Evolutionary conservation across 2,797 vertebrate species (phyloP).

Genomic region (Kryptopterus vitreolus): DNA sequence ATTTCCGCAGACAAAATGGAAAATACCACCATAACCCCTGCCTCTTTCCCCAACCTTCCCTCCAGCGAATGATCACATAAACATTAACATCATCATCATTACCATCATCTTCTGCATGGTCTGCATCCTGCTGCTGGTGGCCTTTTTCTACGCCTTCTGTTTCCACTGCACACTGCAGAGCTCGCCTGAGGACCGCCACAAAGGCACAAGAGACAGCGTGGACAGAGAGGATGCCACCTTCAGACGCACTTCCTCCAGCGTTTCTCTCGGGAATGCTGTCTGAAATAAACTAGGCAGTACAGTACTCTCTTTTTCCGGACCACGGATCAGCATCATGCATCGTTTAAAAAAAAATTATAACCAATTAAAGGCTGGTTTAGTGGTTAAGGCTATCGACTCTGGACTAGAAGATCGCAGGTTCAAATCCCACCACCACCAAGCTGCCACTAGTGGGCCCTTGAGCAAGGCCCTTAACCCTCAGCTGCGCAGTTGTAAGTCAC

Average conservation of each 20-base stretch:
- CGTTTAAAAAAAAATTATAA: not conserved
- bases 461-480: no score
- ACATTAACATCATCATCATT: slow-evolving; percentile 66
- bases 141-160: slow-evolving; percentile 73
- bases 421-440: no score
- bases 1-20: not conserved
- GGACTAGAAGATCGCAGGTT: no score
- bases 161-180: slow-evolving; percentile 68
- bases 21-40: not conserved
- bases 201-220: slow-evolving; percentile 47
- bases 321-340: not conserved
- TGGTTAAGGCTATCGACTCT: no score
- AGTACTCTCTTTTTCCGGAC: not conserved
- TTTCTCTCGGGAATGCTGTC: slow-evolving; percentile 65
- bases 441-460: no score
- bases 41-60: slow-evolving; percentile 41
- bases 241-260: slow-evolving; percentile 66
- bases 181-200: slow-evolving; percentile 50
- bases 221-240: slow-evolving; percentile 75
- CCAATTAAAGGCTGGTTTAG: not conserved
- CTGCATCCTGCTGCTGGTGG: slow-evolving; percentile 72
- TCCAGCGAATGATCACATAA: slow-evolving; percentile 56
- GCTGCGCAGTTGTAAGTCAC: no score
- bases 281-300: slow-evolving; percentile 51
- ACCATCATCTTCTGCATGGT: slow-evolving; percentile 69